Percentiles rank a stretch among this genome's conserved stretches.
Evolutionary conservation across 2,888 invertebrate species (phyloP).

Genomic region (Pterobdella sp.): DNA sequence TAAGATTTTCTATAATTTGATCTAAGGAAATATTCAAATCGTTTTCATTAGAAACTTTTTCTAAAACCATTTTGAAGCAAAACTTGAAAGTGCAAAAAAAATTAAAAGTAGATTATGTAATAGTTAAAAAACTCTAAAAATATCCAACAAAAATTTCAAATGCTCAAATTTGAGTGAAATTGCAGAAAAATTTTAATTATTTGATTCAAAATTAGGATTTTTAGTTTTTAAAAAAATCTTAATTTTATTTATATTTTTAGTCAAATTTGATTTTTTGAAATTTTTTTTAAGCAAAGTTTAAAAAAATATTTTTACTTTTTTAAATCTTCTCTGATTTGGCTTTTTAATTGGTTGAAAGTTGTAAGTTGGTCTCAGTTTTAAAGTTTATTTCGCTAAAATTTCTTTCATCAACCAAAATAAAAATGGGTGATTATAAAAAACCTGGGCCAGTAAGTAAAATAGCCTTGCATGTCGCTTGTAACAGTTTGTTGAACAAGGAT

Average conservation of each 20-base stretch:
- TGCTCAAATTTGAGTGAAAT: too few species aligned
- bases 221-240: too few species aligned
- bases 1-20: background rate
- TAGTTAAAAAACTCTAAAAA: too few species aligned
- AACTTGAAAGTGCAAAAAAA: conserved; percentile 1
- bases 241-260: too few species aligned
- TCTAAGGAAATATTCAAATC: background rate
- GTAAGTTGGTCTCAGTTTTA: background rate
- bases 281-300: too few species aligned
- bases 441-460: conserved; percentile 35
- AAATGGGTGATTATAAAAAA: background rate
- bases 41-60: background rate
- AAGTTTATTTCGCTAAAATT: background rate
- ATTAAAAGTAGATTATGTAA: background rate
- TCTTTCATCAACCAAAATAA: background rate
- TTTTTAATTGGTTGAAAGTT: too few species aligned
- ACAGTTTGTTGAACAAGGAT: conserved; percentile 46
- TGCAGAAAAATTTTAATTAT: too few species aligned
- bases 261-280: too few species aligned
- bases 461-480: conserved; percentile 36
- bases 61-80: conserved; percentile 14
- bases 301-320: too few species aligned
- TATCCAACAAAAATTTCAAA: too few species aligned
- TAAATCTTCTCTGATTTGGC: too few species aligned
- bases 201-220: too few species aligned